A percentile compares a stretch with the other conserved stretches of the same genome.
Conservation (phyloP, 30 jellyfish, hydroid and myxozoan species). For the Rhopilema esculentum region DNA sequence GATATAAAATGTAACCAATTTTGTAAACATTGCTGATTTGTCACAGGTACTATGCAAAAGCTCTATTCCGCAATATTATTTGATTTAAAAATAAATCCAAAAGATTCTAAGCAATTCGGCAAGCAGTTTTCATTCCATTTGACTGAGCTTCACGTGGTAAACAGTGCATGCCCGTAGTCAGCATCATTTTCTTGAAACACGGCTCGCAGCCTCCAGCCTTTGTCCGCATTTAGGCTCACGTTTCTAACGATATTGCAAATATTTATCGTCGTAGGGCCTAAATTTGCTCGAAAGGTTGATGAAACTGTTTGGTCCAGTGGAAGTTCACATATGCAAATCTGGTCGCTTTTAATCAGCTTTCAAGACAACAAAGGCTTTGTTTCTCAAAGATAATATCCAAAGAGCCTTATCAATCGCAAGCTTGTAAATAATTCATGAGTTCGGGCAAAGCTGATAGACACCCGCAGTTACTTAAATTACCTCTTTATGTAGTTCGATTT, state of each 20-base stretch:
- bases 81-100: neutral
- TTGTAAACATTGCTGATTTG: neutral
- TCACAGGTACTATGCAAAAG: neutral
- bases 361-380: neutral
- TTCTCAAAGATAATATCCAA: neutral
- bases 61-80: neutral
- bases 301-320: neutral
- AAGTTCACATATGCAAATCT: neutral
- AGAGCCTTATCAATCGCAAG: neutral
- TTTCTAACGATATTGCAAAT: neutral
- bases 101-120: neutral
- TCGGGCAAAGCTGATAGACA: neutral
- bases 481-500: neutral
- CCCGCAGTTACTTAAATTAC: neutral
- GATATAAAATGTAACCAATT: neutral
- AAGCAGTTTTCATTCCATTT: neutral
- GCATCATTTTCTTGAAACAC: neutral
- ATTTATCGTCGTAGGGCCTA: neutral
- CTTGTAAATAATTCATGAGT: neutral
- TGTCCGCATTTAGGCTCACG: neutral
- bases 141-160: neutral
- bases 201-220: neutral
- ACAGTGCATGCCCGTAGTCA: neutral
- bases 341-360: neutral
- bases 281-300: too few species aligned